Conservation (phyloP, 2,888 invertebrate species). For the Escarpia spicata region DNA sequence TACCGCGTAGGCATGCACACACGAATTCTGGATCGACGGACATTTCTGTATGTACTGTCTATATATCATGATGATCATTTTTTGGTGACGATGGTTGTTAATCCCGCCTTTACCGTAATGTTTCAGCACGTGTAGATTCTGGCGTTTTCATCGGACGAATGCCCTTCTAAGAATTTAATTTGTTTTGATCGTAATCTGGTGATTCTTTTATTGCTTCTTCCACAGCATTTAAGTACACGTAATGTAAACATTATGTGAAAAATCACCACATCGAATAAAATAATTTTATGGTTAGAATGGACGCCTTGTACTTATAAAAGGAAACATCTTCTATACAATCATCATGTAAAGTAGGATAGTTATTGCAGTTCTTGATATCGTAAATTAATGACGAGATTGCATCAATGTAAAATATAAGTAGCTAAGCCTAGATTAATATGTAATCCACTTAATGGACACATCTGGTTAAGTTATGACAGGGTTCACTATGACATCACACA, state of each 20-base stretch:
- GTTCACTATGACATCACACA: not conserved
- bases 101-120: conserved; percentile 8
- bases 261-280: not conserved
- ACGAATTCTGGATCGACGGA: conserved; percentile 13
- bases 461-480: not conserved
- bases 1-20: not conserved
- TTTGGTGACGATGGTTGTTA: not conserved
- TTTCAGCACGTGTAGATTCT: conserved; percentile 6
- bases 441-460: not conserved
- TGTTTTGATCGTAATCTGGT: not conserved
- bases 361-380: not conserved
- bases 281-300: not conserved
- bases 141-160: conserved; percentile 16
- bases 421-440: not conserved
- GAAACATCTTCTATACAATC: not conserved
- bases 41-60: conserved; percentile 11
- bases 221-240: not conserved
- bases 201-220: not conserved
- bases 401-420: not conserved
- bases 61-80: not conserved
- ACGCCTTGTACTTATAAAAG: not conserved
- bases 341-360: not conserved
- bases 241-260: not conserved
- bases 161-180: not conserved
- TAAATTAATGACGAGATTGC: not conserved